Evolutionary conservation across 2,797 vertebrate species (phyloP).

Genomic region (Dryobates pubescens): DNA sequence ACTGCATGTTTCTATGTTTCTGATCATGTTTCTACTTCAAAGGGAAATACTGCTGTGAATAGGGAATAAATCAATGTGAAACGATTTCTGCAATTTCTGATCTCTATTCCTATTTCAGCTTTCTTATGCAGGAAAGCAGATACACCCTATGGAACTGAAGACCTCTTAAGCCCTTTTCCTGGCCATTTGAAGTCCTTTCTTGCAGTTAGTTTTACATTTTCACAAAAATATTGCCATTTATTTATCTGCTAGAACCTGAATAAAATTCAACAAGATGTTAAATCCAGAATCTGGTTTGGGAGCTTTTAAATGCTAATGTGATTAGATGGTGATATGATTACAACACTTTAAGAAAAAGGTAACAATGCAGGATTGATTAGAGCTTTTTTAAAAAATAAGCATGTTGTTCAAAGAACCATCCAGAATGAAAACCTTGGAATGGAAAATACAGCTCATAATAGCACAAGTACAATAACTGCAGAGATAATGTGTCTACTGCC

Average conservation of each 20-base stretch:
- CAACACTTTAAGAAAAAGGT: background rate
- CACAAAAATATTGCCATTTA: background rate
- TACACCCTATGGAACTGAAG: background rate
- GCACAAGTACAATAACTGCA: background rate
- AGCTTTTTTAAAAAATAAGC: background rate
- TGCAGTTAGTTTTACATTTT: background rate
- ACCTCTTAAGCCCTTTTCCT: background rate
- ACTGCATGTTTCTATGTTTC: background rate
- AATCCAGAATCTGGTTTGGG: background rate
- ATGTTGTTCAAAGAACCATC: background rate
- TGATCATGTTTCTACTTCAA: constrained; percentile 5
- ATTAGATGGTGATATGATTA: constrained; percentile 2
- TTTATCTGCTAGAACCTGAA: background rate
- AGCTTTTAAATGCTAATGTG: constrained; percentile 16
- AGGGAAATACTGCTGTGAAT: background rate
- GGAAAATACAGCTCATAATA: background rate
- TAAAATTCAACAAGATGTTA: background rate
- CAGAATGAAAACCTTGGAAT: background rate
- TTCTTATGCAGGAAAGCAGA: background rate
- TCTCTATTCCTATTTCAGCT: background rate
- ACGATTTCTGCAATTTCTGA: background rate
- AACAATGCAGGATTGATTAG: background rate
- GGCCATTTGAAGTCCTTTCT: background rate
- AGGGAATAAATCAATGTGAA: constrained; percentile 8
- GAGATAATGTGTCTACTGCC: background rate